Evolutionary conservation across 2,797 vertebrate species (phyloP).

Genomic region (Limnodromus scolopaceus): DNA sequence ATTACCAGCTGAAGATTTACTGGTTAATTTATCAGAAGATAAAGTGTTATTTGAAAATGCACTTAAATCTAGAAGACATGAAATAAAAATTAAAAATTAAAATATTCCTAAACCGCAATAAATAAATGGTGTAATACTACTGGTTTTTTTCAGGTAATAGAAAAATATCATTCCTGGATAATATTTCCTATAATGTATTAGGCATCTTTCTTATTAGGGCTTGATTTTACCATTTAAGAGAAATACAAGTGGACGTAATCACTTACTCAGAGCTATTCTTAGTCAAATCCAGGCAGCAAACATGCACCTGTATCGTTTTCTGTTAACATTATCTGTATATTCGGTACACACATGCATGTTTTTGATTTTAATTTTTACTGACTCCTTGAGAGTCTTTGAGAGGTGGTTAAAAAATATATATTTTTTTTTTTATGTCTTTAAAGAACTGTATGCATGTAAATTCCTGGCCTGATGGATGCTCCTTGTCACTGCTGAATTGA

Average conservation of each 20-base stretch:
- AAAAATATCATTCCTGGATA: neutral
- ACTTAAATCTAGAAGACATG: constrained; percentile 15
- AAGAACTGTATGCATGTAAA: rapidly evolving
- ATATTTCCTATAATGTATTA: neutral
- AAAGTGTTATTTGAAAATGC: constrained; percentile 37
- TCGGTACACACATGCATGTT: neutral
- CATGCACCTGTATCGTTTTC: rapidly evolving
- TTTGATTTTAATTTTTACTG: neutral
- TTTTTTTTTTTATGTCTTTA: neutral
- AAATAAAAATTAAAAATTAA: constrained; percentile 50
- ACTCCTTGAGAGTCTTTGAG: neutral
- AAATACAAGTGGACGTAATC: neutral
- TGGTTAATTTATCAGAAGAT: constrained; percentile 36
- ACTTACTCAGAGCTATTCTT: neutral
- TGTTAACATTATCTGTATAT: neutral
- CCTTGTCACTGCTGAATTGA: neutral
- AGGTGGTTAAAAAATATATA: neutral
- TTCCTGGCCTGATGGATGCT: neutral
- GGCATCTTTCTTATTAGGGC: neutral
- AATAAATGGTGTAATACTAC: neutral
- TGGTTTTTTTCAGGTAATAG: constrained; percentile 1
- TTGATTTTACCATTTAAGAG: neutral
- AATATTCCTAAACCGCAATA: constrained; percentile 28
- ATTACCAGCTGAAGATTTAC: constrained; percentile 47
- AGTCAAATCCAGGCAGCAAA: neutral